Conservation (phyloP, 2,888 invertebrate species). For the Lathronympha strigana region DNA sequence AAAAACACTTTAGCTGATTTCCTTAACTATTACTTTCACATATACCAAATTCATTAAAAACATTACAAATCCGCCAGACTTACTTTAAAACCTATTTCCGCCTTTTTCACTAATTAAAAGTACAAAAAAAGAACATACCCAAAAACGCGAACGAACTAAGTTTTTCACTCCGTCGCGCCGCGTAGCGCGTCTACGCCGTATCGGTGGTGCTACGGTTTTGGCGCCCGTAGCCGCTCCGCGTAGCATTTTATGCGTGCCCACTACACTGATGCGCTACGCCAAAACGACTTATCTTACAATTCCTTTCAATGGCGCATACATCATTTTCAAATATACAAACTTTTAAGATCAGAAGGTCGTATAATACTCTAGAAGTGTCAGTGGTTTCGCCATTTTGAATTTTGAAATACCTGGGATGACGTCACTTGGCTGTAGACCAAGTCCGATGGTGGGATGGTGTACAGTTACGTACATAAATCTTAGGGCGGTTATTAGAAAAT, state of each 20-base stretch:
- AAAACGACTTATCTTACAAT: constrained; percentile 7
- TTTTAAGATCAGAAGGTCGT: neutral
- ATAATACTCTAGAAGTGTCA: neutral
- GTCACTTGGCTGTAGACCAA: constrained; percentile 40
- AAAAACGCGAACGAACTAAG: constrained; percentile 43
- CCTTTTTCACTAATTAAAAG: constrained; percentile 23
- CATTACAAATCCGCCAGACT: too few species aligned
- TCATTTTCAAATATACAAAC: neutral
- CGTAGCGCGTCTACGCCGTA: constrained; percentile 77
- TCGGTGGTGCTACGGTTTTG: constrained; percentile 69
- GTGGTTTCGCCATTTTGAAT: neutral
- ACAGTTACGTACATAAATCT: constrained; percentile 37
- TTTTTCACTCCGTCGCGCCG: constrained; percentile 49
- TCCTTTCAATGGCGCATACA: neutral
- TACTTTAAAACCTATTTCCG: neutral
- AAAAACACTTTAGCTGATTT: too few species aligned
- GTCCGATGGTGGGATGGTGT: constrained; percentile 38
- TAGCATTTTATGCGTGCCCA: constrained; percentile 57
- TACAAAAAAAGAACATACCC: constrained; percentile 37
- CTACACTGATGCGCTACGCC: neutral
- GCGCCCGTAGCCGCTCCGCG: constrained; percentile 58
- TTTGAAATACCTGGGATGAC: constrained; percentile 27
- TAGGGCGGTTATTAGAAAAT: constrained; percentile 27
- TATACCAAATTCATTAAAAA: too few species aligned
- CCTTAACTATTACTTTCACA: too few species aligned